Conservation (phyloP, 2,888 invertebrate genomes). For the Lymantria monacha region DNA sequence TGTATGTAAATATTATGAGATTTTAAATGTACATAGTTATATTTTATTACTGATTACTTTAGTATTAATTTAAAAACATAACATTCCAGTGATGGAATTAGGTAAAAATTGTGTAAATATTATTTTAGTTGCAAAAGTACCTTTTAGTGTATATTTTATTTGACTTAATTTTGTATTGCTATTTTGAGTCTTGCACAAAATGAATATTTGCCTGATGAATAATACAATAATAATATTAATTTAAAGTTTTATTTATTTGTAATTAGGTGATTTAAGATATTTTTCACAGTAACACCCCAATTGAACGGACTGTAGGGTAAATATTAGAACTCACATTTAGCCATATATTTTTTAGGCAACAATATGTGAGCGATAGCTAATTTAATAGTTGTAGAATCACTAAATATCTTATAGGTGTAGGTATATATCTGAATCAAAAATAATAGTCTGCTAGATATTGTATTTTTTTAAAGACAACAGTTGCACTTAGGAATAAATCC, state of each 20-base stretch:
- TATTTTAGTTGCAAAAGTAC: constrained; percentile 32
- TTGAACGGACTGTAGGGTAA: too few relatives aligned
- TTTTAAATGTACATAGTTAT: constrained; percentile 47
- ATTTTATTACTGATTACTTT: constrained; percentile 40
- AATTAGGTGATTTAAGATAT: background rate
- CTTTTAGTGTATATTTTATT: constrained; percentile 26
- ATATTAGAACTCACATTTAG: too few relatives aligned
- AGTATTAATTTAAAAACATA: constrained; percentile 47
- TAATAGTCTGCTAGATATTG: too few relatives aligned
- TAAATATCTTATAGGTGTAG: too few relatives aligned
- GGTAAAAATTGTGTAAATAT: constrained; percentile 47
- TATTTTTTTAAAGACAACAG: too few relatives aligned
- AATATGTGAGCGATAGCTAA: too few relatives aligned
- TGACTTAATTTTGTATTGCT: constrained; percentile 19
- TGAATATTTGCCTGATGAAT: constrained; percentile 44
- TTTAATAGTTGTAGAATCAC: too few relatives aligned
- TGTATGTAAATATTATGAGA: constrained; percentile 34
- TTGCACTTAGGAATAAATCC: too few relatives aligned
- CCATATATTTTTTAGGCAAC: too few relatives aligned
- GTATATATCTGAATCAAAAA: too few relatives aligned
- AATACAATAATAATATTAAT: constrained; percentile 32
- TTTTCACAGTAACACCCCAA: too few relatives aligned
- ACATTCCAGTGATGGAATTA: constrained; percentile 75
- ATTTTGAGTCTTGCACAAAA: constrained; percentile 40
- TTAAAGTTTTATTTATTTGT: background rate